Base-by-base conservation (phyloP, 2,888 invertebrate genomes). In the Nesidiocoris tenuis region DNA sequence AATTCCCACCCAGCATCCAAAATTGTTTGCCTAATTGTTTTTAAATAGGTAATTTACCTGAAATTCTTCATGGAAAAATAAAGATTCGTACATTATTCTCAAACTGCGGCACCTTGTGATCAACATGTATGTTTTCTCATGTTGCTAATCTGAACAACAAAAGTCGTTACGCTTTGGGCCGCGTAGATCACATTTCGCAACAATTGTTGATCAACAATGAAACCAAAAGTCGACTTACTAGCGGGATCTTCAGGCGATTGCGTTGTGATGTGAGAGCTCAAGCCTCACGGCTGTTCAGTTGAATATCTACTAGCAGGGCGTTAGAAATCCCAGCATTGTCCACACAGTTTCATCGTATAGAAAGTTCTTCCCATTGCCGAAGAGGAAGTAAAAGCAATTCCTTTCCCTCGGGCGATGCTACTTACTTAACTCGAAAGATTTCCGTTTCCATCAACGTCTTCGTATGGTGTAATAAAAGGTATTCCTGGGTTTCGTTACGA, bases 301-400 rank as follows among this genome's bases (percentile, higher is more conserved):
- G 39, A 39, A 39, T 39, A n/a, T n/a, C n/a, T n/a, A 12, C 39
- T 3, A 39, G 39, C n/a, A 39, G 39, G 39, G 39, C 39, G 39
- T 39, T 39, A 19, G 17, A 70, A 59, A 70, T 70, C 70, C 70
- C 70, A 70, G 70, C 57, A 70, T 70, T 70, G 70, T 70, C 59
- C 56, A 12, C 18, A 23, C n/a, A n/a, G n/a, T 39, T 39, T 3
- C 39, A 3, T 39, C 39, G 17, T 25, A 59, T 70, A 70, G 70
- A 70, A 70, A 70, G 70, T 70, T 39, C 25, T 70, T 70, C 61
- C 19, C 59, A 59, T 70, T 24, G 23, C 19, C 18, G 61, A 39
- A 57, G 12, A 70, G 70, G 70, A 70, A 70, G 70, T 68, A 68
- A 68, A 23, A 68, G 68, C 57, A 67, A 67, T 67, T 67, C 67